Evolutionary conservation across 2,888 invertebrate genomes (phyloP).

Genomic region (Allolobophora icterica): DNA sequence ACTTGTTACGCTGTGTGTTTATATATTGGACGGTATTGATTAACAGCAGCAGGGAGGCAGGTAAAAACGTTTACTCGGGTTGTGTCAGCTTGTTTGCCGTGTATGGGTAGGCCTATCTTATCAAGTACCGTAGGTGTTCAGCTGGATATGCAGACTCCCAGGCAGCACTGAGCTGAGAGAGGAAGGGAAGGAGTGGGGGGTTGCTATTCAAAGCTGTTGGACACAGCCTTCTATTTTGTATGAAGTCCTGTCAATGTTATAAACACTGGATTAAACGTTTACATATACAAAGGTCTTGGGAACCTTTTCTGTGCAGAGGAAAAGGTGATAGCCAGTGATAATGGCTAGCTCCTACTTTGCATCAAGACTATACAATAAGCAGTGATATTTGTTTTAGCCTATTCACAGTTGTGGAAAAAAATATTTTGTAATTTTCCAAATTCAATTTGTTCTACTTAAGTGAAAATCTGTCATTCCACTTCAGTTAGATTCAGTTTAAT

Average conservation of each 20-base stretch:
- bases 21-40: not conserved
- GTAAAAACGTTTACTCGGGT: conserved; percentile 12
- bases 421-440: not conserved
- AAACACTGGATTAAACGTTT: not conserved
- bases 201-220: not conserved
- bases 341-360: not conserved
- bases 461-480: not conserved
- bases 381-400: not conserved
- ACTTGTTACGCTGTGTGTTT: not conserved
- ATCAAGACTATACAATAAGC: not conserved
- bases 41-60: not conserved
- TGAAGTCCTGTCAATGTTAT: conserved; percentile 1
- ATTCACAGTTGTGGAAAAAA: not conserved
- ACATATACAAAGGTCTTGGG: not conserved
- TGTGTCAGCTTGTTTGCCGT: conserved; percentile 2
- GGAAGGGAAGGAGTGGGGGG: not conserved
- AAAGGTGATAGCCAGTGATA: not conserved
- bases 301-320: conserved; percentile 17
- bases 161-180: not conserved
- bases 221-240: not conserved
- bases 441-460: not conserved
- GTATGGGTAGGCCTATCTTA: not conserved
- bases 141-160: not conserved
- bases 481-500: not conserved
- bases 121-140: conserved; percentile 1